Base-by-base conservation (phyloP, 2,797 vertebrate genomes). In the Spinus olivaceus region DNA sequence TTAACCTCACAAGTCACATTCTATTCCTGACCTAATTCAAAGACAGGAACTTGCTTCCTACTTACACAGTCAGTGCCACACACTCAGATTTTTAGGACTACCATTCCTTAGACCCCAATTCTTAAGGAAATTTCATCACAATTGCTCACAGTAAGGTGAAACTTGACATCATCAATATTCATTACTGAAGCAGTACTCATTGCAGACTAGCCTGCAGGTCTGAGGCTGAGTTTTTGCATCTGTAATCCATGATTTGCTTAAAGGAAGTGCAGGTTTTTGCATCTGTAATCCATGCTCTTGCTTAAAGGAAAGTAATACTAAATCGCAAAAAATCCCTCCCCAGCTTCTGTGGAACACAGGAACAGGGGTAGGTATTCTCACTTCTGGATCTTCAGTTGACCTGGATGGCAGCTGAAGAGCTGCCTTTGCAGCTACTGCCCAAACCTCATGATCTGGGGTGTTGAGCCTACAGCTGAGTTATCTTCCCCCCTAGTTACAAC, bases 391-490 rank as follows among this genome's bases (percentile, higher is more conserved):
- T 69, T 47, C 39, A 76, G 7, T 21, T 32, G 28, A 66, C 24
- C 24, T 37, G 32, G 35, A n/a, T 42, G 35, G 8, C 51, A 67
- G 21, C 19, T 57, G 23, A n/a, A 69, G 35, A 61, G 30, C 60
- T 66, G 65, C 47, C 39, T 42, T 32, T 0, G 0, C 8, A 78
- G 80, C 20, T 12, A 7, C 20, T 33, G 32, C 22, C 60, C 32
- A 71, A 71, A 71, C 25, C 3, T 46, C 51, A 13, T 0, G 0
- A 32, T 25, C 25, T 7, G 8, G 60, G 8, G 1, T 30, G 37
- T 61, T 49, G 13, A 53, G 37, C 19, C 30, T 49, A 19, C 13
- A 28, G 74, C 30, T 14, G 6, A 47, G 8, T 13, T 65, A 47
- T 67, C 47, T 28, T 23, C 11, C 22, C 41, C 10, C 12, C 6